Evolutionary conservation across 2,113 vertebrate genomes (phyloP).

Genomic region (Arothron firmamentum): DNA sequence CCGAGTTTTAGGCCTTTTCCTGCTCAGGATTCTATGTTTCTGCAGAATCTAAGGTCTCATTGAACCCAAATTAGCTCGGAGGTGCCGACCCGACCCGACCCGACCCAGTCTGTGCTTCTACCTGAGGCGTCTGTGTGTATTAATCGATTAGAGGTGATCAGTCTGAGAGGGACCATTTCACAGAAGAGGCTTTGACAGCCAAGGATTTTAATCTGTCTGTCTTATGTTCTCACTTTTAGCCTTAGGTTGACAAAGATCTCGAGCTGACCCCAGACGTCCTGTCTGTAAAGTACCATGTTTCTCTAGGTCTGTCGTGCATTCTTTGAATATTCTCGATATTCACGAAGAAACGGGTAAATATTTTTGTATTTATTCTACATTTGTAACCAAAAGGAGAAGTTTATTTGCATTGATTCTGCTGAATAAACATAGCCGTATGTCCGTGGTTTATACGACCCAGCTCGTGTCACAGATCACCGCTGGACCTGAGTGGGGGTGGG

Average conservation of each 20-base stretch:
- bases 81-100: background rate
- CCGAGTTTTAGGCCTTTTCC: background rate
- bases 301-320: slow-evolving; percentile 10
- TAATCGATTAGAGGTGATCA: slow-evolving; percentile 23
- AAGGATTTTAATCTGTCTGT: slow-evolving; percentile 10
- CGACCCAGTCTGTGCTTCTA: background rate
- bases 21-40: background rate
- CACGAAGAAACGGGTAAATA: slow-evolving; percentile 36
- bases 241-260: slow-evolving; percentile 28
- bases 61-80: slow-evolving; percentile 14
- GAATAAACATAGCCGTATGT: slow-evolving; percentile 24
- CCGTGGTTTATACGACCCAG: slow-evolving; percentile 17
- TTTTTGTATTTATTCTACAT: slow-evolving; percentile 74
- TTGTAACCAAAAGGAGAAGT: slow-evolving; percentile 63
- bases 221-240: slow-evolving; percentile 41
- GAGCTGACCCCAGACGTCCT: background rate
- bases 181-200: background rate
- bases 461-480: slow-evolving; percentile 16
- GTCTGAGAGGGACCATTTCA: background rate
- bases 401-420: slow-evolving; percentile 48
- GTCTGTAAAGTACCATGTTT: slow-evolving; percentile 22
- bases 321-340: slow-evolving; percentile 21
- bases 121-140: background rate
- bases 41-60: background rate
- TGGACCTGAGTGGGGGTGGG: background rate